phyloP scores from a whole-genome alignment of 1,140 invertebrate species.

The Pseudachorutes palmiensis region DNA sequence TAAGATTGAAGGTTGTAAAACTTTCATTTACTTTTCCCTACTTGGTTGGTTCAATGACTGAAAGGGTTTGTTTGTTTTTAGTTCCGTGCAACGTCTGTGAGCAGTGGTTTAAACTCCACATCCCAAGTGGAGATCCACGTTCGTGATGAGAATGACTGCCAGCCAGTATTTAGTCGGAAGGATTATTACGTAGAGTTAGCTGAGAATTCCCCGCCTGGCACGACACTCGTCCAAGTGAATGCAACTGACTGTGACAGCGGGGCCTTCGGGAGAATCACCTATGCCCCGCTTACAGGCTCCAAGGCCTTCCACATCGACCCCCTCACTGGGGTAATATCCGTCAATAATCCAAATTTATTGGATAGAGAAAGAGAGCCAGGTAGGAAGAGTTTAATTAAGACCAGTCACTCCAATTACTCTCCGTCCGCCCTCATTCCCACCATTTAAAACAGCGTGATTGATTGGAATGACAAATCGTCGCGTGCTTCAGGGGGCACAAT shows the following conservation, averaged over 20 bases:
- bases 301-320: constrained; percentile 68
- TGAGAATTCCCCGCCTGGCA: constrained; percentile 70
- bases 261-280: constrained; percentile 59
- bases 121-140: constrained; percentile 70
- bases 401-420: too few relatives aligned
- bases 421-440: too few relatives aligned
- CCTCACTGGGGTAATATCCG: constrained; percentile 65
- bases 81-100: constrained; percentile 64
- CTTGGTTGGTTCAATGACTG: not conserved
- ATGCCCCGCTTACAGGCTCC: constrained; percentile 64
- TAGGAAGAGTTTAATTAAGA: too few relatives aligned
- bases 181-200: constrained; percentile 63
- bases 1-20: constrained; percentile 49
- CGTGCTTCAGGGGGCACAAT: too few relatives aligned
- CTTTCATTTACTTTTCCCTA: constrained; percentile 21
- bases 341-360: constrained; percentile 61
- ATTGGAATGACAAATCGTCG: too few relatives aligned
- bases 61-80: constrained; percentile 40
- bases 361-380: constrained; percentile 77
- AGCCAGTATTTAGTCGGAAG: constrained; percentile 55
- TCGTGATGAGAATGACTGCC: constrained; percentile 76
- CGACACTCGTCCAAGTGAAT: constrained; percentile 61
- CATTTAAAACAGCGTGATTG: too few relatives aligned
- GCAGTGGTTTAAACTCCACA: constrained; percentile 52
- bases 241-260: constrained; percentile 27